phyloP scores from a whole-genome alignment of 2,113 vertebrate genomes.

The Paralichthys olivaceus region DNA sequence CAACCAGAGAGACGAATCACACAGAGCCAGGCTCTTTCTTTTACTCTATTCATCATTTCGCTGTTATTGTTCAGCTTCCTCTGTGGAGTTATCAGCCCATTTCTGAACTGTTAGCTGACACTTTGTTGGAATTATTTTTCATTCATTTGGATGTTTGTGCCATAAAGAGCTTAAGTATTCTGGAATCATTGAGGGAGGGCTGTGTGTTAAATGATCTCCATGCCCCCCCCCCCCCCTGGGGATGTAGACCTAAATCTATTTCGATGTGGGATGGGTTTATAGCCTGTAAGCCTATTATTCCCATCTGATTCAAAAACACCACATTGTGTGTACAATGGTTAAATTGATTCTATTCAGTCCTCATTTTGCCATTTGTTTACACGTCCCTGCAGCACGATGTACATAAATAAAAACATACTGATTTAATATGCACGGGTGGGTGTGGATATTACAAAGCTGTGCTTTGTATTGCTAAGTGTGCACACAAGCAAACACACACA shows the following conservation, averaged over 20 bases:
- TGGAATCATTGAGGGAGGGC: conserved; percentile 60
- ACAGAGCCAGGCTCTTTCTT: conserved; percentile 15
- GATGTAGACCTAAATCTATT: conserved; percentile 78
- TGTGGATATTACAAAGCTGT: conserved; percentile 11
- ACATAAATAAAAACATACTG: neutral
- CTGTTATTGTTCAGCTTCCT: conserved; percentile 32
- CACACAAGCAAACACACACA: conserved; percentile 2
- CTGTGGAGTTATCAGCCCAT: conserved; percentile 20
- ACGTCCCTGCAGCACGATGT: neutral
- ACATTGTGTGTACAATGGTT: conserved; percentile 63
- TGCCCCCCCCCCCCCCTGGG: conserved; percentile 44
- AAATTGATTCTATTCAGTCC: conserved; percentile 51
- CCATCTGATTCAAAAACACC: conserved; percentile 76
- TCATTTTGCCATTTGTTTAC: neutral
- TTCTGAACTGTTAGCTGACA: conserved; percentile 17
- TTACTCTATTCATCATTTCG: conserved; percentile 12
- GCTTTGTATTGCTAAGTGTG: conserved; percentile 15
- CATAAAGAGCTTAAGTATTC: conserved; percentile 71
- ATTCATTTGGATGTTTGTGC: conserved; percentile 62
- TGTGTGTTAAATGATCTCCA: conserved; percentile 75
- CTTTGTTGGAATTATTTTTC: conserved; percentile 36
- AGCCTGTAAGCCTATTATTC: conserved; percentile 81
- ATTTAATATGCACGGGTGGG: conserved; percentile 17
- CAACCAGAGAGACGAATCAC: conserved; percentile 40
- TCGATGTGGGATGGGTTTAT: conserved; percentile 76